Base-by-base conservation (phyloP, 2,888 invertebrate genomes). In the Mystacides longicornis region DNA sequence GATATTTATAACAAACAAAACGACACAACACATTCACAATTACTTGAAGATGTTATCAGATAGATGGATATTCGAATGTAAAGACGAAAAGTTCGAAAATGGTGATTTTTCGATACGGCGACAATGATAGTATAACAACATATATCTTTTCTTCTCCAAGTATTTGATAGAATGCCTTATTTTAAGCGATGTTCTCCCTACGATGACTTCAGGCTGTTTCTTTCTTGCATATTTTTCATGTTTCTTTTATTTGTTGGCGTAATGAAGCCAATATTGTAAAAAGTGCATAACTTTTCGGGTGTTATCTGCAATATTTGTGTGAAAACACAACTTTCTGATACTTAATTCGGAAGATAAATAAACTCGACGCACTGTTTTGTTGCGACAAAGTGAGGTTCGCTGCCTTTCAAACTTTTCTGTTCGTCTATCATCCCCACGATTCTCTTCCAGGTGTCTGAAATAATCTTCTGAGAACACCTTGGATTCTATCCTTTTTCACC, bases 221-320 rank as follows among this genome's bases (percentile, higher is more conserved):
- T 62, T 62, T 55, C 45, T 54, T 55, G 5, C 43, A 53, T 22
- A 56, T 63, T 57, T 59, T 65, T 23, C 64, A 62, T 58, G 62
- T 57, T 58, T 64, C 62, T 48, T 53, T 37, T 16, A 61, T 49
- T 56, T 54, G 52, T 49, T 60, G 23, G 54, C 63, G 64, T 48
- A 56, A 62, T 23, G 63, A 63, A 64, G 49, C 62, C 63, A 56
- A 64, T 58, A 57, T 63, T 62, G 55, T 60, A 63, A 20, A 50
- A 46, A 27, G 55, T 31, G 33, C 11, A 11, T 31, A 11, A 31
- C 33, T 31, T 31, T 31, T 11, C 7, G 33, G 33, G 33, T 31
- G 11, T 31, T 11, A 31, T 31, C 33, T 11, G 7, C 33, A 31
- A 31, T 11, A 11, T 31, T 31, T 11, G 18, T 11, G n/a, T 43